Evolutionary conservation across 2,113 vertebrate species (phyloP).

Genomic region (Donacobius atricapilla): DNA sequence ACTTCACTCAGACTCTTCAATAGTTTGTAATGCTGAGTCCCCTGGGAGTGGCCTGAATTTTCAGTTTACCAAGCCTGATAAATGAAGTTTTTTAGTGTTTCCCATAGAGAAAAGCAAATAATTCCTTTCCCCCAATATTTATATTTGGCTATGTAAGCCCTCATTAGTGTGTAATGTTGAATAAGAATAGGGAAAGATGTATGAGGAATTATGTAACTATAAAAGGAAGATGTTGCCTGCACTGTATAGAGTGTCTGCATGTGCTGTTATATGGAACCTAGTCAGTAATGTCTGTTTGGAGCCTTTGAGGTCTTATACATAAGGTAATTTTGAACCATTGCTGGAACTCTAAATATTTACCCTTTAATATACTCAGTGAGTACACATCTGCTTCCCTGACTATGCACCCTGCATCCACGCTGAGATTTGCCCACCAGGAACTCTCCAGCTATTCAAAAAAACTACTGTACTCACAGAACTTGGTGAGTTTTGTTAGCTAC

Average conservation of each 20-base stretch:
- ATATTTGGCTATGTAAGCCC: background rate
- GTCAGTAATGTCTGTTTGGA: background rate
- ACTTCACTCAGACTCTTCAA: background rate
- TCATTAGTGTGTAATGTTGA: background rate
- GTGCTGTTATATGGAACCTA: background rate
- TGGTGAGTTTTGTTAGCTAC: background rate
- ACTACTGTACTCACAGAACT: rapidly evolving
- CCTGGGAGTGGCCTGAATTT: background rate
- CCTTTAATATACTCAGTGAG: background rate
- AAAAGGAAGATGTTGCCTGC: background rate
- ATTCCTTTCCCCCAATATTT: background rate
- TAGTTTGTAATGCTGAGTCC: background rate
- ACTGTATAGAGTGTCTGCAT: rapidly evolving
- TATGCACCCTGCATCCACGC: rapidly evolving
- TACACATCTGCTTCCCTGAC: background rate
- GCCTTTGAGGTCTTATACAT: background rate
- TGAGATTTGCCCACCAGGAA: background rate
- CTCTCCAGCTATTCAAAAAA: background rate
- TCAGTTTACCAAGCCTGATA: background rate
- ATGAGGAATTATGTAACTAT: background rate
- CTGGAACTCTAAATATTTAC: background rate
- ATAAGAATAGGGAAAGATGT: background rate
- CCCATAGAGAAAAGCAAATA: background rate
- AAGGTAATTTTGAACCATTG: background rate
- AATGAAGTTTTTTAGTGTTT: background rate